phyloP scores from a whole-genome alignment of 2,113 vertebrate genomes.

The Anolis sagrei region DNA sequence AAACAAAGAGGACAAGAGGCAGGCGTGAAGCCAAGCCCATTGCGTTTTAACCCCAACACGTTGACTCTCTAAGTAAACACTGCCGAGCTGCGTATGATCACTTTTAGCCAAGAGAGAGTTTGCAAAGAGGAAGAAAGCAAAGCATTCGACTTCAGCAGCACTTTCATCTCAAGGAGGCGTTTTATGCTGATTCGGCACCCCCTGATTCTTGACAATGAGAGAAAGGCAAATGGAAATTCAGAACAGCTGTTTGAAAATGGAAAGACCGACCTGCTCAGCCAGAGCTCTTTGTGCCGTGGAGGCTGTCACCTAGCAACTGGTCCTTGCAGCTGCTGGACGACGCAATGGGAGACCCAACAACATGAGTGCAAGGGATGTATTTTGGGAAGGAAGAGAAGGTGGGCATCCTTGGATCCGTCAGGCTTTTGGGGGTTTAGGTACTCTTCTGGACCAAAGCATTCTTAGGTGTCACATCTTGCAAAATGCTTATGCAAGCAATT shows the following conservation, averaged over 20 bases:
- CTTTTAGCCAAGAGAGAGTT: background rate
- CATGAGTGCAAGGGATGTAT: constrained; percentile 69
- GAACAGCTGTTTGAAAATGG: constrained; percentile 81
- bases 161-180: constrained; percentile 61
- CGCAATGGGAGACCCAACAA: constrained; percentile 22
- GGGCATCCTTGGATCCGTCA: constrained; percentile 76
- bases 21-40: constrained; percentile 19
- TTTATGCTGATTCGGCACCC: constrained; percentile 72
- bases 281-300: constrained; percentile 91
- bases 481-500: too few relatives aligned
- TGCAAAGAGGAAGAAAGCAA: constrained; percentile 41
- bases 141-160: constrained; percentile 53
- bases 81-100: fast-evolving
- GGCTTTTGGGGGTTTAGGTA: constrained; percentile 64
- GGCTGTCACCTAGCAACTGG: constrained; percentile 94
- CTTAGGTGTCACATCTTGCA: background rate
- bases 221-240: constrained; percentile 78
- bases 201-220: constrained; percentile 74
- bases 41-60: constrained; percentile 15
- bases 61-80: constrained; percentile 22
- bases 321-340: constrained; percentile 85
- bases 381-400: constrained; percentile 74
- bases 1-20: constrained; percentile 6
- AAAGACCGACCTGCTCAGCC: constrained; percentile 89
- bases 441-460: constrained; percentile 45